Evolutionary conservation across 2,113 vertebrate genomes (phyloP).

Genomic region (Heterotis niloticus): DNA sequence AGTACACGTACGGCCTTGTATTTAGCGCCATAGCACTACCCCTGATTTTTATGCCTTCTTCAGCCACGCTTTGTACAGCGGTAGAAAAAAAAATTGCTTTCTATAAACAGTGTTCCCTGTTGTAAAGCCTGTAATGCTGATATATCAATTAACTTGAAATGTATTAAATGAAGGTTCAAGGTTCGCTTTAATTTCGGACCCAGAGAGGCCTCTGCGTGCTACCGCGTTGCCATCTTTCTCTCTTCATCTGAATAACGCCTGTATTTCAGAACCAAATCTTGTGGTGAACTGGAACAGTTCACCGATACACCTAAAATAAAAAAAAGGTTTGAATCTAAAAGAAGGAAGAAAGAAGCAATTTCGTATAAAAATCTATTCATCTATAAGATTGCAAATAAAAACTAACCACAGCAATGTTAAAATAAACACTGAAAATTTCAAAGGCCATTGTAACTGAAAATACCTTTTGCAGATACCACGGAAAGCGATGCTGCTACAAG

Average conservation of each 20-base stretch:
- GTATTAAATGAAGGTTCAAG: too few relatives aligned
- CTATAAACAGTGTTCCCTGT: too few relatives aligned
- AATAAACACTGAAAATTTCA: background rate
- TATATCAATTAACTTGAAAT: background rate
- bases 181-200: conserved; percentile 5
- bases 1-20: background rate
- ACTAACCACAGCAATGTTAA: background rate
- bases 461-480: background rate
- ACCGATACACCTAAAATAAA: conserved; percentile 1
- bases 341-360: background rate
- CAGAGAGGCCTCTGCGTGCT: background rate
- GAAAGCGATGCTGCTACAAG: background rate
- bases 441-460: background rate
- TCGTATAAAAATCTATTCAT: background rate
- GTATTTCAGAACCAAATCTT: too few relatives aligned
- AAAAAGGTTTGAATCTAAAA: conserved; percentile 19
- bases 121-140: background rate
- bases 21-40: background rate
- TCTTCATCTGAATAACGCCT: background rate
- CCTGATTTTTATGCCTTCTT: background rate
- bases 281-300: background rate
- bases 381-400: background rate
- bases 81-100: background rate
- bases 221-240: background rate
- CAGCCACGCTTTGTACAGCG: background rate